Evolutionary conservation across 2,888 invertebrate species (phyloP), one percentile per base, ranked within the genome.

Genomic region (Chymomyza caudatula): DNA sequence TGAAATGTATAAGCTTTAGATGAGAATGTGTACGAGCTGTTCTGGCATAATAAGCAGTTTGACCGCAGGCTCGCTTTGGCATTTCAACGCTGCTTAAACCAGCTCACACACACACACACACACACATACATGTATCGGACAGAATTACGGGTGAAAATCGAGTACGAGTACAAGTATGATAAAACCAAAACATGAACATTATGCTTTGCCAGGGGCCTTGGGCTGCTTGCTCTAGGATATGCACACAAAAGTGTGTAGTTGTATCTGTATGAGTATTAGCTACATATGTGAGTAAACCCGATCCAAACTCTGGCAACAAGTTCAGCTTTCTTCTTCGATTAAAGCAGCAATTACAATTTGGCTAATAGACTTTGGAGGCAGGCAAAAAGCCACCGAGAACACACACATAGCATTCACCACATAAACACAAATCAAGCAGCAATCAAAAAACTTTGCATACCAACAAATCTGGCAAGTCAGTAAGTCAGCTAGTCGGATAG

Each of bases 361-460:
- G 61, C 69, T 70, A 70, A 70, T 70, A 59, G 69, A 70, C 70
- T 61, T 58, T 53, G 47, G 25, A 47, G 49, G 58, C 60, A 43
- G 11, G 49, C 58, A 54, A 62, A 67, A 49, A 58, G 65, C 47
- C 49, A 17, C 4, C 15, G 13, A 44, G 43, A 25, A 4, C 37
- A 2, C 5, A 43, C 43, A 13, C 43, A 43, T 15, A 37, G 43
- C 43, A 13, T 13, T 11, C 15, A 43, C 43, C 13, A 15, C 44
- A 44, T n/a, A 43, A 2, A 11, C 2, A n/a, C 43, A 43, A 43
- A 43, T 44, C 15, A 44, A 44, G 43, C 4, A 15, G 2, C 43
- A 29, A 29, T 29, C 29, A 29, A 29, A 29, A 5, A 29, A 3
- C 8, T 29, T 29, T 8, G 0, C 2, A 29, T 44, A 17, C n/a